Base-by-base conservation (phyloP, 2,797 vertebrate genomes). In the Sebastes cheni region DNA sequence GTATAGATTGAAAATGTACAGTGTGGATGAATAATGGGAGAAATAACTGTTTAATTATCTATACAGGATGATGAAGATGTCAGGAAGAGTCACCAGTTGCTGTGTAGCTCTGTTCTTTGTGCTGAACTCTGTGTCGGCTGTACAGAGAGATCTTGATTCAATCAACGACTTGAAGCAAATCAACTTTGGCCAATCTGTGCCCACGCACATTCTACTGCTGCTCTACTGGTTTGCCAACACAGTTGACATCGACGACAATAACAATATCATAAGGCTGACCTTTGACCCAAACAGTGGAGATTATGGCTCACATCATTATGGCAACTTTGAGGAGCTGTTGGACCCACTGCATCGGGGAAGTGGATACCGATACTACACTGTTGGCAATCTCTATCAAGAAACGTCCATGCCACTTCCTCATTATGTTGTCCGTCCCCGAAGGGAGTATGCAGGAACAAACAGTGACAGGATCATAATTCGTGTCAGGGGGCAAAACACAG, bases 141-240 rank as follows among this genome's bases (percentile, higher is more conserved):
- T 87, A 29, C 34, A 72, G 32, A 20, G 1, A 59, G 50, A 6
- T 5, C 80, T 95, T 1, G 4, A 73, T 0, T 84, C 82, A 36
- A 91, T 95, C 46, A 39, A 61, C 0, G 85, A 78, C 20, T 80
- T 95, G 6, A 92, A 88, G 67, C 58, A 50, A 18, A 60, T 93
- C 6, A 3, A 81, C 69, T 93, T 91, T 25, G 91, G 70, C 1
- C 4, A 12, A 2, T 65, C 78, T 1, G 89, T 94, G 16, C 89
- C 89, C 18, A 78, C 8, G 1, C 87, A 93, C 85, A 90, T 70
- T 75, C 87, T 93, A 11, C 1, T 92, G 52, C 79, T 94, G 70
- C 92, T 94, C 32, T 56, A 93, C 79, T 95, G 92, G 94, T 93
- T 94, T 73, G 86, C 91, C 22, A 90, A 88, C 68, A 25, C 1